Evolutionary conservation across 1,140 invertebrate species (phyloP), one percentile per base, ranked within the genome.

Genomic region (Drosophila bocki): DNA sequence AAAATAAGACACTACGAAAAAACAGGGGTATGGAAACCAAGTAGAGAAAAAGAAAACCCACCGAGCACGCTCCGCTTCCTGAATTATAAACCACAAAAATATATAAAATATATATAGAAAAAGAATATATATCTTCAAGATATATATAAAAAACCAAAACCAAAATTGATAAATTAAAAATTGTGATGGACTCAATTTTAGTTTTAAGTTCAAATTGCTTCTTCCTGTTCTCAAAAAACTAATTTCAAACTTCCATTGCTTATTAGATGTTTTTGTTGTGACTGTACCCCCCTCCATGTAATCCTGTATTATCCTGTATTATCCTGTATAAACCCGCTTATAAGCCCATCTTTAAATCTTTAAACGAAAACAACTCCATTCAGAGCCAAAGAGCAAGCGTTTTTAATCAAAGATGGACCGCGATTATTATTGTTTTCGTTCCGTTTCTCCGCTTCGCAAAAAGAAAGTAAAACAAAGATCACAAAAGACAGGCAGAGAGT

Each of bases 161-260:
- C 45, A 70, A 84, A 82, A 85, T 84, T 84, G 82, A 84, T 82
- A 80, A 82, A 76, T 80, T 91, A 83, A 92, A 91, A 92, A 91
- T 92, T 90, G 91, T 92, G 91, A 92, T 92, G 91, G 91, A 86
- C 91, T 92, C 91, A 83, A 88, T 87, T 84, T 91, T 79, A 84
- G 83, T 84, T 87, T 90, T 81, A 90, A 83, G 78, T 90, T 90
- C 50, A 47, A 91, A 77, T 80, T 72, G 79, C 80, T 69, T 68
- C 72, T 64, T 47, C 35, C 56, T 76, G 57, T 62, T 78, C 57
- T 78, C 17, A 33, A 76, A 33, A 76, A 75, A 67, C 39, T 19
- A 15, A 56, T 29, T 57, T 57, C 15, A 33, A 69, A 77, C 53
- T 82, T 83, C 76, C 61, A 53, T 68, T 64, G 75, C 76, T 85